These are phyloP conservation scores for Clarias gariepinus DNA, from an alignment of 2,113 vertebrate species.

Conservation along the genomic window DNA sequence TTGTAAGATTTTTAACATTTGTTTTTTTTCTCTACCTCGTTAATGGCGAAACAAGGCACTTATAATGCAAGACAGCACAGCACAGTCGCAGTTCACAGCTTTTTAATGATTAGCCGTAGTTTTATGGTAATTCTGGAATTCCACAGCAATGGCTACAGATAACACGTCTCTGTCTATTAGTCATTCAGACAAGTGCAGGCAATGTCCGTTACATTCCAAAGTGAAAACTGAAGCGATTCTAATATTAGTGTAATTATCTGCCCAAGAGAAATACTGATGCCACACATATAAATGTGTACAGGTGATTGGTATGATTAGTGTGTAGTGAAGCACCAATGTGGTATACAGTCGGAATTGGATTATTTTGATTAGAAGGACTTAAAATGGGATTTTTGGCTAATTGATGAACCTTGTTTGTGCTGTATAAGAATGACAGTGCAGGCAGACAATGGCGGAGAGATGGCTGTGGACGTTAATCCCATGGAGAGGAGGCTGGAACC, in stretches of 20 bases:
- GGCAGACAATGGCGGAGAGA: slow-evolving; percentile 58
- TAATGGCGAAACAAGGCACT: background rate
- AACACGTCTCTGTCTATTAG: background rate
- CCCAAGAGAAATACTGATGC: slow-evolving; percentile 42
- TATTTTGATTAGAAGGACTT: background rate
- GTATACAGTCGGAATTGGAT: background rate
- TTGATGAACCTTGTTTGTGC: slow-evolving; percentile 37
- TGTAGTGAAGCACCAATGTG: background rate
- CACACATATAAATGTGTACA: background rate
- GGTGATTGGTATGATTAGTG: background rate
- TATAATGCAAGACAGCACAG: slow-evolving; percentile 14
- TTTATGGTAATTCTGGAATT: slow-evolving; percentile 39
- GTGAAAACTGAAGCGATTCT: background rate
- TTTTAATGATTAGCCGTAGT: slow-evolving; percentile 34
- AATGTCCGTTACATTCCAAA: slow-evolving; percentile 31
- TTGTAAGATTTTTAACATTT: background rate
- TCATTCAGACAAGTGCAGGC: slow-evolving; percentile 45
- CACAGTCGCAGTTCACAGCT: background rate
- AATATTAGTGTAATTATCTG: slow-evolving; percentile 12
- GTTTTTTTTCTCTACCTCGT: background rate
- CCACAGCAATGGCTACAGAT: background rate
- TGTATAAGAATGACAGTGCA: slow-evolving; percentile 57
- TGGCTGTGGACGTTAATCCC: slow-evolving; percentile 58
- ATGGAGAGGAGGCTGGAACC: slow-evolving; percentile 55
- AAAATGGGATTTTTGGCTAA: slow-evolving; percentile 15